Evolutionary conservation across 2,797 vertebrate genomes (phyloP), one percentile per base, ranked within the genome.

Genomic region (Bryconaethiops microstoma): DNA sequence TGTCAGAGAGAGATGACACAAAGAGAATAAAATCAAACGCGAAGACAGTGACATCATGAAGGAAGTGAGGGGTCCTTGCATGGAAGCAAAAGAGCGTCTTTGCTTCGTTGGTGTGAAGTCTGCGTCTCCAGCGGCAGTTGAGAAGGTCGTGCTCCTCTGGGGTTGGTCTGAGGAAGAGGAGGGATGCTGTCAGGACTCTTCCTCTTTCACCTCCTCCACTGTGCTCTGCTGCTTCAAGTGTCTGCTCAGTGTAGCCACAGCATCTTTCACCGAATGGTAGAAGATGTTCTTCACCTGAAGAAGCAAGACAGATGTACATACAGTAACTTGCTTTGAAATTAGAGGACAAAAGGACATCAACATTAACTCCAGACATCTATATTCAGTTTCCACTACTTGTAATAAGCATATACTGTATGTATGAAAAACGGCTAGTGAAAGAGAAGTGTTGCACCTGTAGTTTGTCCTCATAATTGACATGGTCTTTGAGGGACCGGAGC

Each of bases 381-480:
- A 50, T 6, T 45, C 29, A 2, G 23, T 57, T 7, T 59, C n/a
- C 19, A 21, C 59, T 25, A 60, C 64, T 19, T 40, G 8, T n/a
- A 42, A 17, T 17, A 39, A 13, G 13, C 63, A 64, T 29, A 45
- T 9, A 29, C 29, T 45, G 42, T 10, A 50, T 50, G 9, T 50
- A 50, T 50, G 1, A 13, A 0, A 70, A 23, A 42, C 64, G 5
- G 1, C 12, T 29, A 39, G 55, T 29, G n/a, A 39, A n/a, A 23
- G 39, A 67, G 9, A 55, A 59, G 19, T 21, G 29, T 57, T 4
- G 25, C 93, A 96, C 95, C 95, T 96, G 95, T 82, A 96, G 91
- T 91, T 96, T 96, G 91, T 96, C 95, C 90, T 96, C 95, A 0
- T 96, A 96, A 92, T 96, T 96, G 82, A 95, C 93, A 90, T 96